These are phyloP conservation scores for Tribolium freemani DNA, from an alignment of 2,888 invertebrate species.

Conservation along the genomic window DNA sequence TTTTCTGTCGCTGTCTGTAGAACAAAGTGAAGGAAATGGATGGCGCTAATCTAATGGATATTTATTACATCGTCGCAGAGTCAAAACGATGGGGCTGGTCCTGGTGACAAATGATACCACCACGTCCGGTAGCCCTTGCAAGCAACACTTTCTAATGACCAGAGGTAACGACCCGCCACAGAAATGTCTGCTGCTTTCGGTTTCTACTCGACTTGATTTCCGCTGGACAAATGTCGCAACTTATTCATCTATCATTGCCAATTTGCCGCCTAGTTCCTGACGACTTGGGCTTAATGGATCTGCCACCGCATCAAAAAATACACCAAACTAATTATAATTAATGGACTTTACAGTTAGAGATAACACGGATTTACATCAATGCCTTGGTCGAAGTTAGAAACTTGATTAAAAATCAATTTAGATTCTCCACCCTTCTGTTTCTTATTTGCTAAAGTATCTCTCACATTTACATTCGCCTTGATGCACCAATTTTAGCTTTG, in stretches of 20 bases:
- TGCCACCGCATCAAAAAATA: constrained; percentile 22
- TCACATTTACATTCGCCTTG: constrained; percentile 6
- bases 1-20: constrained; percentile 10
- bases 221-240: constrained; percentile 37
- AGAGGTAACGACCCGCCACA: constrained; percentile 57
- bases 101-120: constrained; percentile 57
- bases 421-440: neutral
- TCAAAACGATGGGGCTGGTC: constrained; percentile 47
- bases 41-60: constrained; percentile 49
- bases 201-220: constrained; percentile 35
- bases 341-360: constrained; percentile 31
- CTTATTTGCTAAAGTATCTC: constrained; percentile 20
- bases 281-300: constrained; percentile 30
- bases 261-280: constrained; percentile 35
- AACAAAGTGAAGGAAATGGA: constrained; percentile 51
- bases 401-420: neutral
- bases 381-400: constrained; percentile 2
- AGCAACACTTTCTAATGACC: constrained; percentile 60
- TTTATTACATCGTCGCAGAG: constrained; percentile 34
- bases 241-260: constrained; percentile 43
- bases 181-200: constrained; percentile 23
- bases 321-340: constrained; percentile 26
- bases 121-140: constrained; percentile 56
- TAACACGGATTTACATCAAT: constrained; percentile 17
- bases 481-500: neutral